Evolutionary conservation across 2,888 invertebrate genomes (phyloP), one percentile per base, ranked within the genome.

Genomic region (Chydorus sphaericus): DNA sequence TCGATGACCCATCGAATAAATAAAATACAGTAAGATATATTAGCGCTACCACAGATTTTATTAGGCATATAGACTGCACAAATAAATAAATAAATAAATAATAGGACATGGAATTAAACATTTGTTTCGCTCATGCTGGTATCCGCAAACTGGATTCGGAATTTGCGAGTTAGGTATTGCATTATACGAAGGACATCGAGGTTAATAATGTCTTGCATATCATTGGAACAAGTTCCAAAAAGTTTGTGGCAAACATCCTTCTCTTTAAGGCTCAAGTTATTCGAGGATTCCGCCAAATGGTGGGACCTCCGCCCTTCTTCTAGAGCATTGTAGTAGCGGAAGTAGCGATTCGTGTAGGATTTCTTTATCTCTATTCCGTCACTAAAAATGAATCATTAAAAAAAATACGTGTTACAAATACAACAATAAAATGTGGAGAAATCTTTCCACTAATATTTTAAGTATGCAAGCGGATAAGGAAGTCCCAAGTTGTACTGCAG

Each of bases 281-380:
- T n/a, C 39, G 39, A 39, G 5, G 11, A 18, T 16, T 16, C 11
- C 16, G 11, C 18, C 8, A 31, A 4, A n/a, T n/a, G n/a, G n/a
- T n/a, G n/a, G n/a, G 51, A 28, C 18, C 31, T 6, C 16, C n/a
- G 3, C 18, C 28, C 51, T 31, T 51, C 51, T 14, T 14, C 20
- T 14, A 51, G 18, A 28, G 51, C 11, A 16, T 51, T 28, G 10
- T 18, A 18, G 31, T 51, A 51, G 31, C 51, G 51, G 51, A 51
- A 51, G 18, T 28, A 51, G 4, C 31, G 31, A 2, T 31, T 51
- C 6, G 18, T 31, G 16, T 51, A 51, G 2, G 51, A 51, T 16
- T 29, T 20, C 31, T 51, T 31, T 3, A 51, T 33, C 11, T 51
- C 28, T 8, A 30, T 30, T 16, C 31, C 51, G 8, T n/a, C 31